These are phyloP conservation scores for Junco hyemalis DNA, from an alignment of 2,113 vertebrate genomes.

Conservation along the genomic window DNA sequence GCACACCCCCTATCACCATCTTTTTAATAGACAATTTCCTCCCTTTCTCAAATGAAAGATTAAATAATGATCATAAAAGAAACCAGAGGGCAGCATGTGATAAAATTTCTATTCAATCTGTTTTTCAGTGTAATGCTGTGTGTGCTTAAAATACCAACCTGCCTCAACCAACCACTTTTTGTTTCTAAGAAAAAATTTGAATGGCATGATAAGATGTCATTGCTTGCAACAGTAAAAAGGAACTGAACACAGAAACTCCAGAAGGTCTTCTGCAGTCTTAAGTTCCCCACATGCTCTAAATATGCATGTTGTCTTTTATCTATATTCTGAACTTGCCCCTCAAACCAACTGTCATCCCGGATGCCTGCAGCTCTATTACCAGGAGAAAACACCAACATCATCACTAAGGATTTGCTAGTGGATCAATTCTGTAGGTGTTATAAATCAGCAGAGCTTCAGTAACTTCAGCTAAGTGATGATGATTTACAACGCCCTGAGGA, in stretches of 20 bases:
- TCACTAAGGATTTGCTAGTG: conserved; percentile 7
- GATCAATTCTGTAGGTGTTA: neutral
- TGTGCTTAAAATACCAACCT: conserved; percentile 32
- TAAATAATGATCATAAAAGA: neutral
- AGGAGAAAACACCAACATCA: conserved; percentile 11
- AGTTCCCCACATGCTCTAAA: conserved; percentile 2
- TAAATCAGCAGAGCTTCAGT: conserved; percentile 28
- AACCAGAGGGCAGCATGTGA: conserved; percentile 37
- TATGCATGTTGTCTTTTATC: neutral
- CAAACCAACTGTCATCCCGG: neutral
- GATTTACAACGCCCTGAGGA: conserved; percentile 8
- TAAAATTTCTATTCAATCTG: conserved; percentile 3
- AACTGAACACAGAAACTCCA: conserved; percentile 25
- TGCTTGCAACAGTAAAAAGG: neutral
- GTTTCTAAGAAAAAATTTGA: conserved; percentile 4
- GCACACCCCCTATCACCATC: too few species aligned
- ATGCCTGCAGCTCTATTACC: neutral
- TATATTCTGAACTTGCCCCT: neutral
- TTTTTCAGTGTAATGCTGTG: neutral
- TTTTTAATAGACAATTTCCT: neutral
- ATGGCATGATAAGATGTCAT: conserved; percentile 11
- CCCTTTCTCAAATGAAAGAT: neutral
- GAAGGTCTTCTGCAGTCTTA: conserved; percentile 2
- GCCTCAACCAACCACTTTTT: neutral
- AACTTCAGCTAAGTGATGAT: conserved; percentile 15